These are phyloP conservation scores for Gila orcuttii DNA, from an alignment of 2,113 vertebrate species.

Conservation along the genomic window DNA sequence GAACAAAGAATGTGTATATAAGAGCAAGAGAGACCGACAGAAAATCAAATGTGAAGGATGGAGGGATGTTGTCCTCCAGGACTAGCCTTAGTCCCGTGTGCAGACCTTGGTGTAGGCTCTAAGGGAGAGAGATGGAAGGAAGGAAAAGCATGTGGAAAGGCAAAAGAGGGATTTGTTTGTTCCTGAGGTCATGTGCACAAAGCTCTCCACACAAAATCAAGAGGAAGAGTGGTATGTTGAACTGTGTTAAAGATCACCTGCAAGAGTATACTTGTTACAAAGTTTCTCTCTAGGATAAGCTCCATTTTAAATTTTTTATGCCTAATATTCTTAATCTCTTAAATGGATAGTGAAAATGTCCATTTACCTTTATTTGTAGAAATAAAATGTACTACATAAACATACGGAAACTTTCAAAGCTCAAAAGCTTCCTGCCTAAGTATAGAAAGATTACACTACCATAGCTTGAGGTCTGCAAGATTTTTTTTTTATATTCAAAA, in stretches of 20 bases:
- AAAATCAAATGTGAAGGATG: neutral
- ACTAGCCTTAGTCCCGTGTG: conserved; percentile 37
- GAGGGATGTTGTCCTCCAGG: conserved; percentile 34
- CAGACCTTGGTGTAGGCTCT: conserved; percentile 50
- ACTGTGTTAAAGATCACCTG: conserved; percentile 4
- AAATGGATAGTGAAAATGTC: neutral
- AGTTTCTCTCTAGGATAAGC: neutral
- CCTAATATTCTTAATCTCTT: neutral
- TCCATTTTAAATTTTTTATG: neutral
- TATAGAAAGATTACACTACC: neutral
- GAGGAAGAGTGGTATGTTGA: conserved; percentile 10
- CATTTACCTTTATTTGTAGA: neutral
- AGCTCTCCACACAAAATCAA: conserved; percentile 6
- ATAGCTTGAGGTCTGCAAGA: neutral
- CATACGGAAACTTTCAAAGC: neutral
- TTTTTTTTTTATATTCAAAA: neutral
- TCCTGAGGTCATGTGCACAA: conserved; percentile 37
- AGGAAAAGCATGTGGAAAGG: conserved; percentile 51
- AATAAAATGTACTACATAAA: neutral
- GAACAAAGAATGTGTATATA: conserved; percentile 20
- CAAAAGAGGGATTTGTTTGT: conserved; percentile 49
- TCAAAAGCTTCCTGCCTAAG: neutral
- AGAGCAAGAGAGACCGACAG: neutral
- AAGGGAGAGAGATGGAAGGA: conserved; percentile 44
- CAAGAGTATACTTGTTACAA: neutral